Evolutionary conservation across 2,888 invertebrate species (phyloP).

Genomic region (Trisateles emortualis): DNA sequence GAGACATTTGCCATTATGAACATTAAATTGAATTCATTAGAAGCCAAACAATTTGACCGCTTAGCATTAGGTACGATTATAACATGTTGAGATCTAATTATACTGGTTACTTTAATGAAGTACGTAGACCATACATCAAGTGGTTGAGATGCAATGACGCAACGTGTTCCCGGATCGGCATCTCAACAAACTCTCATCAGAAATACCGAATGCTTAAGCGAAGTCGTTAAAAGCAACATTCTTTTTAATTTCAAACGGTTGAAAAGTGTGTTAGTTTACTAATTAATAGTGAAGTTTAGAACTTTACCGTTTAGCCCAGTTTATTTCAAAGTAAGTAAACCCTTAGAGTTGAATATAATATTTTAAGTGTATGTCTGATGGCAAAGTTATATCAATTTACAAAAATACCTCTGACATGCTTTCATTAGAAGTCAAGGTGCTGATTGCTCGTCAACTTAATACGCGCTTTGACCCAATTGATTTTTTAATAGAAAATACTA

Average conservation of each 20-base stretch:
- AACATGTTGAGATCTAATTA: background rate
- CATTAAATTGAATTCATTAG: no score
- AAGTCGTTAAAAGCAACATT: slow-evolving; percentile 7
- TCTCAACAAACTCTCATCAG: slow-evolving; percentile 3
- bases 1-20: no score
- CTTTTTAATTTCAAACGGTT: slow-evolving; percentile 8
- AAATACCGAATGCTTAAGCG: slow-evolving; percentile 1
- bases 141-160: background rate
- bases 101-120: background rate
- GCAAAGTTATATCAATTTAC: no score
- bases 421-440: no score
- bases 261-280: slow-evolving; percentile 1
- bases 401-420: no score
- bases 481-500: no score
- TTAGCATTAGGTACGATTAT: background rate
- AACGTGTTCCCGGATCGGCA: background rate
- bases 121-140: background rate
- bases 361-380: no score
- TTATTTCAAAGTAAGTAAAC: background rate
- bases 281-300: background rate
- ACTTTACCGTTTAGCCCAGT: background rate
- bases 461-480: no score
- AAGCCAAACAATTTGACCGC: background rate
- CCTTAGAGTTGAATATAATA: no score
- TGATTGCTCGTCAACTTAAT: no score